Evolutionary conservation across 1,140 invertebrate genomes (phyloP), one percentile per base, ranked within the genome.

Genomic region (Carposina sasakii): DNA sequence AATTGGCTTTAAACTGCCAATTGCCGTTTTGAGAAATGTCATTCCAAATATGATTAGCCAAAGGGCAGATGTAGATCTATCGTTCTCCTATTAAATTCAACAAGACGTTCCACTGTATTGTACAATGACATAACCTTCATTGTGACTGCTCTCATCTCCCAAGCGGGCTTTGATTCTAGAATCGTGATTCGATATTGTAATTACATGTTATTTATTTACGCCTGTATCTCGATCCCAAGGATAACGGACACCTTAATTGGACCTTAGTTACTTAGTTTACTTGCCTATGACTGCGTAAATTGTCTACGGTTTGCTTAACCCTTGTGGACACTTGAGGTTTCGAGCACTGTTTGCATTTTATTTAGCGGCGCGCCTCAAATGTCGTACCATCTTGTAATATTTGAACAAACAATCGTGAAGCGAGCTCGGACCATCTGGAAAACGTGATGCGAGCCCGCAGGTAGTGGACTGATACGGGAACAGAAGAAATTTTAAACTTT

Each of bases 311-410:
- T 64, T 72, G 69, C 69, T 63, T 66, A 60, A 36, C 52, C 52
- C 50, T 53, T 72, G 69, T 76, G 69, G 66, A 71, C 73, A 73
- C 72, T 64, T 52, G 67, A 64, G 63, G 64, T 60, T 67, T 68
- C 61, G 71, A 76, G 76, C 64, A 63, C 51, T 83, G 65, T 84
- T 84, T 84, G 75, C 69, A 68, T 79, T 76, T 68, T 76, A 64
- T 82, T 84, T 84, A 84, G 76, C 81, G 77, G 74, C 61, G 65
- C 58, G 65, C 73, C 77, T 81, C 75, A 81, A 84, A 81, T 84
- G 73, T 77, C 74, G 70, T 73, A 73, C 79, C 75, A 64, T 73
- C 74, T 76, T 71, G 78, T 82, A 77, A 84, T 79, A 71, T 81
- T 82, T 77, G 60, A 75, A 60, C 67, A 76, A 78, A 83, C 71